Evolutionary conservation across 2,797 vertebrate species (phyloP), one percentile per base, ranked within the genome.

Genomic region (Spondyliosoma cantharus): DNA sequence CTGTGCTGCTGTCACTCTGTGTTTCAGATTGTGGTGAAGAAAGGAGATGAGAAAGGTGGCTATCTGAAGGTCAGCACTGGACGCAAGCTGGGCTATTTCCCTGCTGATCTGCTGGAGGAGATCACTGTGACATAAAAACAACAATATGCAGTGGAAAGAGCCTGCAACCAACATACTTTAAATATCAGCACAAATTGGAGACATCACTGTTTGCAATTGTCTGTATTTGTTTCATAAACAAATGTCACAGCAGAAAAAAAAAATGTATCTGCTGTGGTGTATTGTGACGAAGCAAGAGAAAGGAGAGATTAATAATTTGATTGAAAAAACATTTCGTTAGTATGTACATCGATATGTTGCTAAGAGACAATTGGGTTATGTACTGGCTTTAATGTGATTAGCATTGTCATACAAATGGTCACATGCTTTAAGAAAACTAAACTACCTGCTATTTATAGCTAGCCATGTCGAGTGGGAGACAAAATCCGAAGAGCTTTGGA

Each of bases 61-160:
- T 95, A 95, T 85, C 74, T 95, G 73, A 99, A 98, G 88, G 97
- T 98, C 90, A 97, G 96, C 96, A 99, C 97, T 0, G 97, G 97
- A 78, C 96, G 97, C 71, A 98, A 99, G 91, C 95, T 98, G 87
- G 97, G 97, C 83, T 97, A 98, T 89, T 98, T 99, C 82, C 97
- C 97, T 0, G 92, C 95, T 25, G 94, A 98, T 91, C 96, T 98
- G 82, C 94, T 98, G 74, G 93, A 97, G 88, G 97, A 98, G 91
- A 96, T 99, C 87, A 93, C 91, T 45, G 88, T 93, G 73, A 86
- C 87, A 78, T 93, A 82, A 87, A 72, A n/a, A 56, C 12, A 11
- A 48, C 5, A 1, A 54, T 14, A 16, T 27, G 19, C 19, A 70
- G 49, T 5, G 2, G 50, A 43, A 8, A 64, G 22, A 50, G 14